Evolutionary conservation across 2,797 vertebrate genomes (phyloP).

Genomic region (Psittacula echo): DNA sequence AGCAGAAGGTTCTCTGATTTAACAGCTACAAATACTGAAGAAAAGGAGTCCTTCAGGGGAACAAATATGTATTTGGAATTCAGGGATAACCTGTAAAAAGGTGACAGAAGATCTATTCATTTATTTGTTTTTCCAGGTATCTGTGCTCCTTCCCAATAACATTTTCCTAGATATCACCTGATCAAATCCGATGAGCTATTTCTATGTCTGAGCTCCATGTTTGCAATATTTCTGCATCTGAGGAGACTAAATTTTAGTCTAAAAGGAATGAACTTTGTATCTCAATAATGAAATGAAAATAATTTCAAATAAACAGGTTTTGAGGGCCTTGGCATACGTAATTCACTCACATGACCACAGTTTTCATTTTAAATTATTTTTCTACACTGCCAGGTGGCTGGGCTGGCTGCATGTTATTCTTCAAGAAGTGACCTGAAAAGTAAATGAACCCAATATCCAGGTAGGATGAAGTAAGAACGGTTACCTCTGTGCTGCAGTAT

Average conservation of each 20-base stretch:
- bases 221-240: background rate
- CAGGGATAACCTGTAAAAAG: background rate
- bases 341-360: background rate
- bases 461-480: background rate
- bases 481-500: background rate
- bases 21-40: background rate
- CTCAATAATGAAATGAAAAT: background rate
- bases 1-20: background rate
- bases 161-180: background rate
- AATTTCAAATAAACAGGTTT: background rate
- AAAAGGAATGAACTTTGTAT: background rate
- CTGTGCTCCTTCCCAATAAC: accelerated
- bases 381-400: background rate
- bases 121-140: background rate
- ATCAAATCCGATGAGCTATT: background rate
- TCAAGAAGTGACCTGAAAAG: background rate
- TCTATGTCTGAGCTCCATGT: background rate
- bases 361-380: background rate
- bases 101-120: background rate
- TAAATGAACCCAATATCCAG: background rate
- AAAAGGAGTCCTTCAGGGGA: background rate
- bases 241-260: background rate
- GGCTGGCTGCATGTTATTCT: background rate
- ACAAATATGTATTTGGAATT: background rate
- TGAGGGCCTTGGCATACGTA: background rate